These are phyloP conservation scores for Parauchenoglanis punctatus DNA, from an alignment of 2,797 vertebrate genomes.

Conservation along the genomic window DNA sequence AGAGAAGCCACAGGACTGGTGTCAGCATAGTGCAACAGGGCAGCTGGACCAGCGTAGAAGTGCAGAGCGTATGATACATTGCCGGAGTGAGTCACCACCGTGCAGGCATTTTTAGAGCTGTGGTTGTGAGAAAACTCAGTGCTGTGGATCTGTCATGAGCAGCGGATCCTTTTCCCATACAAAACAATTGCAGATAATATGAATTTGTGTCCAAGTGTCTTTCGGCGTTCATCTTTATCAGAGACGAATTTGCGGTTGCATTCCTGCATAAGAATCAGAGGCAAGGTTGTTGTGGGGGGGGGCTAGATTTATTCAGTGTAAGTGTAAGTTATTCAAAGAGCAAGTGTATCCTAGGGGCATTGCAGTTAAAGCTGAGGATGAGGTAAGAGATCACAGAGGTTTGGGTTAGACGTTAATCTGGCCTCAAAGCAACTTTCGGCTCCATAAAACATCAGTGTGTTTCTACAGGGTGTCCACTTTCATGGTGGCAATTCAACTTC, in stretches of 20 bases:
- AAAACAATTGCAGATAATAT: slow-evolving; percentile 17
- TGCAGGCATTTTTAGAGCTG: slow-evolving; percentile 27
- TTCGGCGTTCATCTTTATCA: slow-evolving; percentile 6
- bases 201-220: not conserved
- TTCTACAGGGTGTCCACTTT: slow-evolving; percentile 44
- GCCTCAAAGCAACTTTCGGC: slow-evolving; percentile 50
- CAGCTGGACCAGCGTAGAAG: slow-evolving; percentile 20
- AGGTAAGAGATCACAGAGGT: slow-evolving; percentile 49
- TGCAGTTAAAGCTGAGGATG: slow-evolving; percentile 51
- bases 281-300: not conserved
- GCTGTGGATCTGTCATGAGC: slow-evolving; percentile 12
- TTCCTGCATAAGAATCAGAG: slow-evolving; percentile 33
- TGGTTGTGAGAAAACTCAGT: slow-evolving; percentile 27
- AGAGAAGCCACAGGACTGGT: slow-evolving; percentile 39
- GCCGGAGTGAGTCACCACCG: slow-evolving; percentile 28
- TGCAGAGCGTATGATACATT: slow-evolving; percentile 20
- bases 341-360: slow-evolving; percentile 49
- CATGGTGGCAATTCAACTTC: slow-evolving; percentile 35
- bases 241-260: slow-evolving; percentile 25
- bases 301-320: slow-evolving; percentile 27
- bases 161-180: not conserved
- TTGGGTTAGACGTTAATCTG: slow-evolving; percentile 54
- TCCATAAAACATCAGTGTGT: slow-evolving; percentile 52
- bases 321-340: slow-evolving; percentile 43
- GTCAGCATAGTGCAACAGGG: slow-evolving; percentile 41